Conservation (phyloP, 2,113 vertebrate genomes). For the Rutilus rutilus region DNA sequence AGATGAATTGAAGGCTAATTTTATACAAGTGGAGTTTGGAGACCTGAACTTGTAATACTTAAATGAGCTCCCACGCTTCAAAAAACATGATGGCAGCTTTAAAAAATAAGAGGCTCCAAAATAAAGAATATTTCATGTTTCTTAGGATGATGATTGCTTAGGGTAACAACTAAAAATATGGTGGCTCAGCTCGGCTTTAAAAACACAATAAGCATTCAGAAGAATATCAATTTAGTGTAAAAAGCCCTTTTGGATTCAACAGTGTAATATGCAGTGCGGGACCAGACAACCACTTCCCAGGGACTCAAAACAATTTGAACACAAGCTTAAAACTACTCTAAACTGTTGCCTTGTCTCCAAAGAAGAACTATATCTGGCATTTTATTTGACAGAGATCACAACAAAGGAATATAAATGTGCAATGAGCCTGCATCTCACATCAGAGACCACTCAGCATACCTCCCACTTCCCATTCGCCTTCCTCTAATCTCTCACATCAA, state of each 20-base stretch:
- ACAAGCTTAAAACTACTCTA: constrained; percentile 15
- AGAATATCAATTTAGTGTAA: neutral
- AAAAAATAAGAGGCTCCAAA: neutral
- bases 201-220: neutral
- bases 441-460: constrained; percentile 59
- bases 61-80: neutral
- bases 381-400: constrained; percentile 65
- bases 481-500: constrained; percentile 71
- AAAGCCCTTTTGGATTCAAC: neutral
- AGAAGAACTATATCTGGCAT: constrained; percentile 24
- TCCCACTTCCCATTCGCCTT: constrained; percentile 61
- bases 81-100: neutral
- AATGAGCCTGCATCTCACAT: constrained; percentile 66
- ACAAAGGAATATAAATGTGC: constrained; percentile 66
- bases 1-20: constrained; percentile 24
- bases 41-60: neutral
- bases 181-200: neutral
- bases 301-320: neutral
- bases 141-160: neutral
- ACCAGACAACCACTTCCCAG: constrained; percentile 8
- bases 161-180: neutral
- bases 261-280: neutral
- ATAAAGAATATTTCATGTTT: constrained; percentile 5
- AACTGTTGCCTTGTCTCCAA: constrained; percentile 31
- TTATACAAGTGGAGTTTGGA: constrained; percentile 8